Base-by-base conservation (phyloP, 2,113 vertebrate species). In the Leucoraja erinaceus region DNA sequence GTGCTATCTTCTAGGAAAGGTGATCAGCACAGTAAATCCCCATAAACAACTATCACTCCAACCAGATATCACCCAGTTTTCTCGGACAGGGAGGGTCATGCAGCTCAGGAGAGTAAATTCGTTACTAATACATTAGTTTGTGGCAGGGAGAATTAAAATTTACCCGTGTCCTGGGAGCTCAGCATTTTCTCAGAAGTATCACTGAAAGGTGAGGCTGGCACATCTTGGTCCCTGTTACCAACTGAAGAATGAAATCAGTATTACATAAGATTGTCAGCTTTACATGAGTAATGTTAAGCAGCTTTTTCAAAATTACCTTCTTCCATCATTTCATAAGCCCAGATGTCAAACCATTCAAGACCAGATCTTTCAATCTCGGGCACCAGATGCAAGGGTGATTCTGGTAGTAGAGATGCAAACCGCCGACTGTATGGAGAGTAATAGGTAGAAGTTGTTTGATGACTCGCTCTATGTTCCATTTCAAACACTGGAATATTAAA, bases 281-380 rank as follows among this genome's bases (percentile, higher is more conserved):
- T 91, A 28, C 25, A 72, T 12, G 7, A 74, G 68, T 70, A 91
- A 72, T 54, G 0, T 54, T 91, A 38, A 54, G 38, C 11, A 72
- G 68, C 7, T 28, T 91, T 72, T 47, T 54, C 47, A 10, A 91
- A 91, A 91, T 91, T 91, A 91, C 90, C 90, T 91, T 68, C 33
- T 38, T 91, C 66, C 33, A 91, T 25, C 31, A 91, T 72, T 91
- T 91, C 90, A 91, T n/a, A 74, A 20, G 72, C 22, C 38, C 33
- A 38, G 33, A 91, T 31, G 47, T 91, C 90, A 91, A 91, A 91
- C 90, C 90, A 91, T 12, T 91, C 90, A 91, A 91, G 66, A 16
- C 90, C 90, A 72, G 90, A 72, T 70, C 68, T 91, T 91, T 91
- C 90, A 91, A 91, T 47, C 22, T 91, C 90, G 28, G 90, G 90